A percentile compares a stretch with the other conserved stretches of the same genome.
These are phyloP conservation scores for Astyanax mexicanus DNA, from an alignment of 2,797 vertebrate species.

Conservation along the genomic window DNA sequence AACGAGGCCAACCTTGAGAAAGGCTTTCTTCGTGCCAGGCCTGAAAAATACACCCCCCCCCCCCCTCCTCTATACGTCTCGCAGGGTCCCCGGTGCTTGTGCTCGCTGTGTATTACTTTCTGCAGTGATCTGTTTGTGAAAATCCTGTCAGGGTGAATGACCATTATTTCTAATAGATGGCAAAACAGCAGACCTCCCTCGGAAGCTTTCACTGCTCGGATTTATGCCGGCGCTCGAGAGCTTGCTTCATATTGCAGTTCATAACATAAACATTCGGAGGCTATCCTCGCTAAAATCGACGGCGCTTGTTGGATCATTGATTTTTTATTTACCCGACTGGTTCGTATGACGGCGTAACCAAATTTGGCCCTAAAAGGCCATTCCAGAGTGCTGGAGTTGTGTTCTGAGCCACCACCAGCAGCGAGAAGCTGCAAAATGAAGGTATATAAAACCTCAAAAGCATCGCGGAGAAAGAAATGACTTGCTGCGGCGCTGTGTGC, in stretches of 20 bases:
- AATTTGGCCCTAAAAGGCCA: slow-evolving; percentile 36
- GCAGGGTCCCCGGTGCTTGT: slow-evolving; percentile 19
- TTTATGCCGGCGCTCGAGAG: slow-evolving; percentile 35
- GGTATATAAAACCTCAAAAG: slow-evolving; percentile 35
- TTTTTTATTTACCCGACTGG: slow-evolving; percentile 34
- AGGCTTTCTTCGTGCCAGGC: slow-evolving; percentile 1
- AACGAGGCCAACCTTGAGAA: slow-evolving; percentile 21
- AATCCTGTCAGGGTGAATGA: slow-evolving; percentile 38
- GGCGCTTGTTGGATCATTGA: slow-evolving; percentile 17
- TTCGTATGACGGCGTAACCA: slow-evolving; percentile 25
- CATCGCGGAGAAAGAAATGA: slow-evolving; percentile 31
- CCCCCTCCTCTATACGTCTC: slow-evolving; percentile 8
- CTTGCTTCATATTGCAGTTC: slow-evolving; percentile 38
- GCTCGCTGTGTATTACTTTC: slow-evolving; percentile 18
- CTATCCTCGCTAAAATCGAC: slow-evolving; percentile 18
- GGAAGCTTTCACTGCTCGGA: slow-evolving; percentile 24
- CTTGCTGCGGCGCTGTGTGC: slow-evolving; percentile 14
- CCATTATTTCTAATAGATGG: slow-evolving; percentile 43
- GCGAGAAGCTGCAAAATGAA: slow-evolving; percentile 11
- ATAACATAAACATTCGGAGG: slow-evolving; percentile 29
- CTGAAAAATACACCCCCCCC: slow-evolving; percentile 28
- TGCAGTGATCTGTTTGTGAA: slow-evolving; percentile 34
- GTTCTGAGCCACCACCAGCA: not conserved
- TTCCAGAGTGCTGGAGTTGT: slow-evolving; percentile 29
- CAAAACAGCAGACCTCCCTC: slow-evolving; percentile 28